Evolutionary conservation across 1,140 invertebrate species (phyloP).

Genomic region (Anastrepha obliqua): DNA sequence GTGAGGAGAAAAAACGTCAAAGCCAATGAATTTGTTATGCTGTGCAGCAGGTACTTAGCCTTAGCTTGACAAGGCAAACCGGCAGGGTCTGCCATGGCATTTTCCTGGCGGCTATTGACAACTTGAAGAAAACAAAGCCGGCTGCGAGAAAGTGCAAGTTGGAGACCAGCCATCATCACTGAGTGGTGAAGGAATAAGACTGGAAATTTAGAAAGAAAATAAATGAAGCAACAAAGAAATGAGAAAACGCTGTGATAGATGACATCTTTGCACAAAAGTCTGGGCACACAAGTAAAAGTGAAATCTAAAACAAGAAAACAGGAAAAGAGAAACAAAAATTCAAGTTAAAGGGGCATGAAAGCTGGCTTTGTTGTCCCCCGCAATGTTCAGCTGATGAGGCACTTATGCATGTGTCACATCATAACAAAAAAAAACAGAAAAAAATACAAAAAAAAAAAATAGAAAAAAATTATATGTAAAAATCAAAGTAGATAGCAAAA

Average conservation of each 20-base stretch:
- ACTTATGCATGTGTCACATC: conserved; percentile 56
- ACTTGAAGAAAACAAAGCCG: conserved; percentile 13
- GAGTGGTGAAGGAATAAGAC: not conserved
- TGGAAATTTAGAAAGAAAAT: not conserved
- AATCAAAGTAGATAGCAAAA: not conserved
- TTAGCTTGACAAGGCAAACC: not conserved
- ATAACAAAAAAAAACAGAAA: not conserved
- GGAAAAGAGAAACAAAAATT: not conserved
- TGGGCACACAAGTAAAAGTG: not conserved
- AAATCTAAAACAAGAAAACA: not conserved
- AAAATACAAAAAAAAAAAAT: not conserved
- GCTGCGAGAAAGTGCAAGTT: conserved; percentile 51
- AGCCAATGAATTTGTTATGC: not conserved
- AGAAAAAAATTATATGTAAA: too few species aligned
- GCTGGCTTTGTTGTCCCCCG: conserved; percentile 1
- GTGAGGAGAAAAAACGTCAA: not conserved
- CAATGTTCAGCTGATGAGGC: conserved; percentile 31
- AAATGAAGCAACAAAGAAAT: not conserved
- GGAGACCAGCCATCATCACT: not conserved
- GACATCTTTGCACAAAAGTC: conserved; percentile 20
- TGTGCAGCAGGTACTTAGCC: conserved; percentile 7
- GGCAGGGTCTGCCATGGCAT: not conserved
- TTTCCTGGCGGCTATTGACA: conserved; percentile 27
- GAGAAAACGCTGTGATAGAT: too few species aligned
- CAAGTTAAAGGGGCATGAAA: not conserved